Percentiles rank a stretch among this genome's conserved stretches.
These are phyloP conservation scores for Penaeus monodon DNA, from an alignment of 2,888 invertebrate genomes.

Conservation along the genomic window DNA sequence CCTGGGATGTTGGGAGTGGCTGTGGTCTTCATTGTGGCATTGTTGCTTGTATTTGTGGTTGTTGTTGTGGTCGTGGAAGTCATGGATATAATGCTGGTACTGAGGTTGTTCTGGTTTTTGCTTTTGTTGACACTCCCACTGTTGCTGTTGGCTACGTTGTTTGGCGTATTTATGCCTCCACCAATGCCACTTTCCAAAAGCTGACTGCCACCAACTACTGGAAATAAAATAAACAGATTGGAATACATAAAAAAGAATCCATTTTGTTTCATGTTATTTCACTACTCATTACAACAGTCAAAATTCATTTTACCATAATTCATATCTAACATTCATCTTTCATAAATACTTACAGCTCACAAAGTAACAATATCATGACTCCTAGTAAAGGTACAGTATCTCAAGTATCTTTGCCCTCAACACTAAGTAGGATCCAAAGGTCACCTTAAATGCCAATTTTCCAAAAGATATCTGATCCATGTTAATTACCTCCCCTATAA, in stretches of 20 bases:
- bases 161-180: conserved; percentile 32
- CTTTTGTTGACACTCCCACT: conserved; percentile 35
- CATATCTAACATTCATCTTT: no score
- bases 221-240: background rate
- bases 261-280: background rate
- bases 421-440: no score
- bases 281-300: no score
- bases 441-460: no score
- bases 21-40: conserved; percentile 3
- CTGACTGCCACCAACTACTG: conserved; percentile 34
- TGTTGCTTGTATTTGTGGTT: conserved; percentile 22
- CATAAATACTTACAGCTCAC: no score
- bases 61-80: conserved; percentile 36
- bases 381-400: no score
- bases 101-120: conserved; percentile 46
- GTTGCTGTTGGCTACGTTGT: conserved; percentile 21
- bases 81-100: conserved; percentile 31
- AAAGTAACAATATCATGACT: no score
- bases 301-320: no score
- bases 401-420: no score
- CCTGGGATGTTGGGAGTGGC: conserved; percentile 10
- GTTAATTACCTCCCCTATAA: no score
- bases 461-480: no score
- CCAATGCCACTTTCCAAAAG: conserved; percentile 42
- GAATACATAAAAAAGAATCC: background rate